phyloP scores from a whole-genome alignment of 2,888 invertebrate genomes.

The Orchesella flavescens region DNA sequence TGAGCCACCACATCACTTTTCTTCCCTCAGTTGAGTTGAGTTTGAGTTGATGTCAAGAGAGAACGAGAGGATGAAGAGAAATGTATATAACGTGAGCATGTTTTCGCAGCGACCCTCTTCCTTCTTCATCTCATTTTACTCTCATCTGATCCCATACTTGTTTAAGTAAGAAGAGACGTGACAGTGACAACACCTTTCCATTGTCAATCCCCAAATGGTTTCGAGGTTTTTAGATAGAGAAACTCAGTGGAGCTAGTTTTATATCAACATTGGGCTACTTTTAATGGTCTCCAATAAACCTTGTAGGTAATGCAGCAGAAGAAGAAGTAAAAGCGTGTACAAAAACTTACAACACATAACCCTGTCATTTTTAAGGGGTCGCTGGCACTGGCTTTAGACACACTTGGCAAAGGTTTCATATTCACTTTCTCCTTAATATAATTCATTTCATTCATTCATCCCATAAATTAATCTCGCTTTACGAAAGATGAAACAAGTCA shows the following conservation, averaged over 20 bases:
- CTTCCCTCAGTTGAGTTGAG: background rate
- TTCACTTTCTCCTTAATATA: slow-evolving; percentile 24
- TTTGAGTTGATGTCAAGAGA: background rate
- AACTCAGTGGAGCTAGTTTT: background rate
- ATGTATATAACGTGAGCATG: slow-evolving; percentile 7
- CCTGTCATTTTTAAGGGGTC: background rate
- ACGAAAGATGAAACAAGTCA: slow-evolving; percentile 22
- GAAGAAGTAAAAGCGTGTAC: background rate
- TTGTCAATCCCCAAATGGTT: slow-evolving; percentile 45
- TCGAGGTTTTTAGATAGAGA: background rate
- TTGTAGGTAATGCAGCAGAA: background rate
- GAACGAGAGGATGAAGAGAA: background rate
- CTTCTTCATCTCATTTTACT: background rate
- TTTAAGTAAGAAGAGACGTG: slow-evolving; percentile 19
- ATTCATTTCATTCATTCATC: slow-evolving; percentile 39
- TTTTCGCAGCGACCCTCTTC: background rate
- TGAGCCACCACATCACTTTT: background rate
- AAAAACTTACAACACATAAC: background rate
- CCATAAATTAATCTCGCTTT: slow-evolving; percentile 22
- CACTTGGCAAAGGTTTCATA: slow-evolving; percentile 24
- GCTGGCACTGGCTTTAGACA: background rate
- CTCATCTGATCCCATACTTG: background rate
- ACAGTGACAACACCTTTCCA: slow-evolving; percentile 59
- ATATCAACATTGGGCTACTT: slow-evolving; percentile 1
- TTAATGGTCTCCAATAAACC: background rate